phyloP scores from a whole-genome alignment of 2,797 vertebrate genomes.

The Argentina silus region DNA sequence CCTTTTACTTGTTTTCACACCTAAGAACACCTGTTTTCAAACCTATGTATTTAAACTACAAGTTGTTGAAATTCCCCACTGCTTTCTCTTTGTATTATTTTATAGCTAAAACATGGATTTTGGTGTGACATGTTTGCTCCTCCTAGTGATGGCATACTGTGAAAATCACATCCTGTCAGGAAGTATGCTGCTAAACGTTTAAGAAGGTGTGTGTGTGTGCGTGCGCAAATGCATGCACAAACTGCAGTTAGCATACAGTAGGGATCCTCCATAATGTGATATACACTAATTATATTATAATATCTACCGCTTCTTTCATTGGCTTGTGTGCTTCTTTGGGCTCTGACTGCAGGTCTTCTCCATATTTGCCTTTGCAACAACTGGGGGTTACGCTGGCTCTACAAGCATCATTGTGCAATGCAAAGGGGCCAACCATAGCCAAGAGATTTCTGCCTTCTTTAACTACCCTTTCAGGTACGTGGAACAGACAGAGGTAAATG shows the following conservation, averaged over 20 bases:
- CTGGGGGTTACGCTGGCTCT: conserved; percentile 86
- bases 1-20: no score
- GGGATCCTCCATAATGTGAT: neutral
- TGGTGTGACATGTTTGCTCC: no score
- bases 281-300: neutral
- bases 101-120: no score
- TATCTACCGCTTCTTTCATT: neutral
- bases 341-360: conserved; percentile 82
- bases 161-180: conserved; percentile 19
- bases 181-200: conserved; percentile 2
- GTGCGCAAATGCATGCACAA: no score
- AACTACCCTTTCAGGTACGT: conserved; percentile 92
- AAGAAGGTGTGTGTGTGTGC: conserved; percentile 6
- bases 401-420: conserved; percentile 73
- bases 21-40: no score
- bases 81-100: neutral
- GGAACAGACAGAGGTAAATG: neutral
- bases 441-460: conserved; percentile 63
- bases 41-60: no score
- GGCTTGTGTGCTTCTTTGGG: neutral
- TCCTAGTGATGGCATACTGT: no score
- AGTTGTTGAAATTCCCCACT: no score
- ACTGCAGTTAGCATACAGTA: neutral
- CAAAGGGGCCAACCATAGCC: neutral
- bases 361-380: conserved; percentile 92